These are phyloP conservation scores for Micromys minutus DNA, from an alignment of 2,113 vertebrate species.

Conservation along the genomic window DNA sequence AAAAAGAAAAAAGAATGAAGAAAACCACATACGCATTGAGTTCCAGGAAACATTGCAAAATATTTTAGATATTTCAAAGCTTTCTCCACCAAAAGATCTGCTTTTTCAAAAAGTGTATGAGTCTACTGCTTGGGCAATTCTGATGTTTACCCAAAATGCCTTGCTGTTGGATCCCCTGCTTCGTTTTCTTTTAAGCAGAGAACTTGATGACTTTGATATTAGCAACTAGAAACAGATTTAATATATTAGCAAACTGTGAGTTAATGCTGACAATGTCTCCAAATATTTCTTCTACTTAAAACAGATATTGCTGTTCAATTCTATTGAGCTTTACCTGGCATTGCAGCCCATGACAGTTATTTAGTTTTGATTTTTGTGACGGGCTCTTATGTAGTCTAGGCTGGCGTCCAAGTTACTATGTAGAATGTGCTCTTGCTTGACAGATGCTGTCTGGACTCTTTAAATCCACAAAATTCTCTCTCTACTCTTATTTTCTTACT, in stretches of 20 bases:
- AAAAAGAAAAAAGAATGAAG: neutral
- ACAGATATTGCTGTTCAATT: neutral
- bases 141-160: neutral
- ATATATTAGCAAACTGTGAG: neutral
- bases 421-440: conserved; percentile 5
- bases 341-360: neutral
- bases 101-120: conserved; percentile 34
- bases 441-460: conserved; percentile 28
- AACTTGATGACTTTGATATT: conserved; percentile 11
- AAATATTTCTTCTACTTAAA: conserved; percentile 27
- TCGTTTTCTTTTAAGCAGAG: neutral
- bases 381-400: neutral
- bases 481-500: neutral
- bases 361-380: neutral
- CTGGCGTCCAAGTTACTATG: neutral
- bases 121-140: conserved; percentile 24
- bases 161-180: neutral
- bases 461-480: conserved; percentile 10
- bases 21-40: neutral
- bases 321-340: neutral
- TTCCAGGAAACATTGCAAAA: conserved; percentile 65
- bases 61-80: conserved; percentile 49
- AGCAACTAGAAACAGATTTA: conserved; percentile 35
- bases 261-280: neutral
- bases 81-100: conserved; percentile 43